Evolutionary conservation across 2,113 vertebrate genomes (phyloP).

Genomic region (Sminthopsis crassicaudata): DNA sequence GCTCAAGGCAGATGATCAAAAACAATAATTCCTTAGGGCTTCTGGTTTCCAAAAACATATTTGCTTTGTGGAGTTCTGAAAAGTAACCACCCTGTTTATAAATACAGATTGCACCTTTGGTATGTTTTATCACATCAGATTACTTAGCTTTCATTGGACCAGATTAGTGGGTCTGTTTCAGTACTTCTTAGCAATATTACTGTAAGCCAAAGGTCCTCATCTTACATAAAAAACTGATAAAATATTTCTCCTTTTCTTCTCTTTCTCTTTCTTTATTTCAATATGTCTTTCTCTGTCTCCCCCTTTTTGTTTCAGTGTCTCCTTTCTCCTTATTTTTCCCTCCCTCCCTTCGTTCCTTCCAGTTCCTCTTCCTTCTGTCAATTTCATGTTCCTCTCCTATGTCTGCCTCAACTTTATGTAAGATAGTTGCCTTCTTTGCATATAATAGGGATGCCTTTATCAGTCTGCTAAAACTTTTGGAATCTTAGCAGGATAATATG

Average conservation of each 20-base stretch:
- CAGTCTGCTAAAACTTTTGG: not conserved
- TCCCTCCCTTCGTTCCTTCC: not conserved
- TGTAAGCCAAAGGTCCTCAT: conserved; percentile 30
- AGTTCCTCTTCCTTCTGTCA: too few relatives aligned
- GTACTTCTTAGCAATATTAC: conserved; percentile 37
- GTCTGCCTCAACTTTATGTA: too few relatives aligned
- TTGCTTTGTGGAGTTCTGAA: conserved; percentile 61
- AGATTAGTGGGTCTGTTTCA: conserved; percentile 50
- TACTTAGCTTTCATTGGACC: conserved; percentile 38
- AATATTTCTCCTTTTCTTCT: not conserved
- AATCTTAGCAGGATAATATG: not conserved
- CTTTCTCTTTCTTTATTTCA: not conserved
- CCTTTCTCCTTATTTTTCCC: not conserved
- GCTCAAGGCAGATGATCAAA: conserved; percentile 37
- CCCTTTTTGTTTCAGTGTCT: too few relatives aligned
- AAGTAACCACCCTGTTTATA: conserved; percentile 46
- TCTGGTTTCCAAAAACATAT: conserved; percentile 11
- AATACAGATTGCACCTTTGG: conserved; percentile 37
- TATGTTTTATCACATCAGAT: conserved; percentile 54
- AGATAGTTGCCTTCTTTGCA: too few relatives aligned
- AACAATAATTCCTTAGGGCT: conserved; percentile 41
- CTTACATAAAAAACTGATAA: conserved; percentile 35
- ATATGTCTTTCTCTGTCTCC: not conserved
- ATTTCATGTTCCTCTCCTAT: too few relatives aligned
- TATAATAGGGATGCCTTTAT: not conserved